Evolutionary conservation across 2,888 invertebrate genomes (phyloP).

Genomic region (Elmis aenea): DNA sequence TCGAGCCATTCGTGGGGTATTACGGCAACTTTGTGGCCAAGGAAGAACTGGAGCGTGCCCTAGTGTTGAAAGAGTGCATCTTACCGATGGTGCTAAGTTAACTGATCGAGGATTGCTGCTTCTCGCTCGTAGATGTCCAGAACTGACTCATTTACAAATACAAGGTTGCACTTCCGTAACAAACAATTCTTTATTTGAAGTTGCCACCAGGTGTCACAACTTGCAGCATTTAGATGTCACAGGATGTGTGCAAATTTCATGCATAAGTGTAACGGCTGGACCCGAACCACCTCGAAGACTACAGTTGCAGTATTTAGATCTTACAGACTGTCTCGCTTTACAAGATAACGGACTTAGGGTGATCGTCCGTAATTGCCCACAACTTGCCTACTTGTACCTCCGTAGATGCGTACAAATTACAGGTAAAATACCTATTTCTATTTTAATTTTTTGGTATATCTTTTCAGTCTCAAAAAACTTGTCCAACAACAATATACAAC

Average conservation of each 20-base stretch:
- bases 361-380: slow-evolving; percentile 81
- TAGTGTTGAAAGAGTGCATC: slow-evolving; percentile 60
- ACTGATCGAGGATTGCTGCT: slow-evolving; percentile 73
- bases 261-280: slow-evolving; percentile 65
- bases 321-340: slow-evolving; percentile 82
- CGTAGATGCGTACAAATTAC: slow-evolving; percentile 85
- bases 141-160: slow-evolving; percentile 74
- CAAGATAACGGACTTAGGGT: slow-evolving; percentile 81
- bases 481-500: no score
- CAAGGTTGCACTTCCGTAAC: slow-evolving; percentile 70
- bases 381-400: slow-evolving; percentile 80
- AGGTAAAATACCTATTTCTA: slow-evolving; percentile 47
- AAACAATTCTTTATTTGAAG: slow-evolving; percentile 71
- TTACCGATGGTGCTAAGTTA: slow-evolving; percentile 65
- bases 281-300: slow-evolving; percentile 62
- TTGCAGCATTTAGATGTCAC: slow-evolving; percentile 81
- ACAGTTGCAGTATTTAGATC: slow-evolving; percentile 80
- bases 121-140: slow-evolving; percentile 73
- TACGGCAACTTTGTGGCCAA: slow-evolving; percentile 61
- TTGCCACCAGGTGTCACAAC: slow-evolving; percentile 73
- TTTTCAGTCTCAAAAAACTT: no score
- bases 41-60: slow-evolving; percentile 64
- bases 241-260: slow-evolving; percentile 74
- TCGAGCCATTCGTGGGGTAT: slow-evolving; percentile 59
- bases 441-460: background rate